Percentiles rank a stretch among this genome's conserved stretches.
These are phyloP conservation scores for Malaclemys terrapin DNA, from an alignment of 2,113 vertebrate species.

Conservation along the genomic window DNA sequence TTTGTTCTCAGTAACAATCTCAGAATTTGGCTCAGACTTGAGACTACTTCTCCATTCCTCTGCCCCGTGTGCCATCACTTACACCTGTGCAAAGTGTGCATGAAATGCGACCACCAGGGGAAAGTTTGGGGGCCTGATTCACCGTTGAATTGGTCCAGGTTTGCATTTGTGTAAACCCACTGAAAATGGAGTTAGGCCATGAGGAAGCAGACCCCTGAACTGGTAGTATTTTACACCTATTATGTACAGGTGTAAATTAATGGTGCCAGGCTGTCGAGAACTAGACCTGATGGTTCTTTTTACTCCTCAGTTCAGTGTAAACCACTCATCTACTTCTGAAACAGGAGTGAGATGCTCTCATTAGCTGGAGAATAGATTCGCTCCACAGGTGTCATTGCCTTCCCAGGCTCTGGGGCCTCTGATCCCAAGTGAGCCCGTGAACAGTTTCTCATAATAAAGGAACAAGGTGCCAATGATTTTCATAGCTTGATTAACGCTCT, in stretches of 20 bases:
- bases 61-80: neutral
- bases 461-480: constrained; percentile 66
- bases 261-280: neutral
- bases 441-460: constrained; percentile 47
- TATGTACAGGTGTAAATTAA: fast-evolving
- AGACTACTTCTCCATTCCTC: neutral
- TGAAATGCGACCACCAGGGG: fast-evolving
- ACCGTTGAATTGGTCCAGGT: fast-evolving
- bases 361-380: neutral
- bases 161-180: neutral
- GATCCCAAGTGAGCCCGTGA: neutral
- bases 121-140: neutral
- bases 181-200: neutral
- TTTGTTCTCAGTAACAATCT: fast-evolving
- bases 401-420: neutral
- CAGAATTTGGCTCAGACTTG: neutral
- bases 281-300: fast-evolving
- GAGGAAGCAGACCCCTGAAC: neutral
- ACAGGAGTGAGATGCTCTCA: neutral
- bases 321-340: neutral
- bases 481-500: constrained; percentile 65
- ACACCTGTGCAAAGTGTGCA: neutral
- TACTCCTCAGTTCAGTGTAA: neutral
- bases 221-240: neutral
- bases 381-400: constrained; percentile 12